Evolutionary conservation across 2,113 vertebrate species (phyloP).

Genomic region (Cnemophilus loriae): DNA sequence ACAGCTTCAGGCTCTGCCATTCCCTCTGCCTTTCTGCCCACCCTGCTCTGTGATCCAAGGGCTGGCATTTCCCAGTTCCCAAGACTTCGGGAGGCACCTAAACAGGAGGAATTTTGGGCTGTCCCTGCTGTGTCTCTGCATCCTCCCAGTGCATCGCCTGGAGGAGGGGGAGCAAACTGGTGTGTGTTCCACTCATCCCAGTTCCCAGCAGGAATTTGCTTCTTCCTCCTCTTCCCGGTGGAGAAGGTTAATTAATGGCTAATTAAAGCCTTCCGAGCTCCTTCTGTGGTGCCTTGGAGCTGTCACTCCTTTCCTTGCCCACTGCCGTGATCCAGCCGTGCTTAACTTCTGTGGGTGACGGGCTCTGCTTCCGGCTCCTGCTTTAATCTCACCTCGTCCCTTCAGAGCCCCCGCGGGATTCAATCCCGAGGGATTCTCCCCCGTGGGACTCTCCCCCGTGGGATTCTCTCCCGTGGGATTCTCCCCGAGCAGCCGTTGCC

Average conservation of each 20-base stretch:
- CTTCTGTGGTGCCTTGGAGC: accelerated
- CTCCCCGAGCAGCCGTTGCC: background rate
- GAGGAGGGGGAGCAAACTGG: background rate
- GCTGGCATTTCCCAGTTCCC: background rate
- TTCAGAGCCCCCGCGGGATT: background rate
- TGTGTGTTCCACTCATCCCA: accelerated
- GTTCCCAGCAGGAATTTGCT: background rate
- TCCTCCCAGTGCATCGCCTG: accelerated
- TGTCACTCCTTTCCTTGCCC: background rate
- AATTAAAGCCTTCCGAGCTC: background rate
- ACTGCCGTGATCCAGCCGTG: accelerated
- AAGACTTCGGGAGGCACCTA: accelerated
- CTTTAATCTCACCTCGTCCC: accelerated
- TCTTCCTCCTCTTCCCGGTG: background rate
- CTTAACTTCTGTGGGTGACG: background rate
- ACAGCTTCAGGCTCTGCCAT: background rate
- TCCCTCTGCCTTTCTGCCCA: background rate
- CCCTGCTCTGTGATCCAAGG: accelerated
- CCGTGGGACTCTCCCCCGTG: too few relatives aligned
- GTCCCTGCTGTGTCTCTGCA: accelerated
- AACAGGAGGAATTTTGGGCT: background rate
- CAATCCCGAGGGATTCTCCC: background rate
- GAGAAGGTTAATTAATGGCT: background rate
- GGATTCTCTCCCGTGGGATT: background rate
- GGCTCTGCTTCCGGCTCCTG: too few relatives aligned